Conservation (phyloP, 1,140 invertebrate genomes). For the Orchesella cincta region DNA sequence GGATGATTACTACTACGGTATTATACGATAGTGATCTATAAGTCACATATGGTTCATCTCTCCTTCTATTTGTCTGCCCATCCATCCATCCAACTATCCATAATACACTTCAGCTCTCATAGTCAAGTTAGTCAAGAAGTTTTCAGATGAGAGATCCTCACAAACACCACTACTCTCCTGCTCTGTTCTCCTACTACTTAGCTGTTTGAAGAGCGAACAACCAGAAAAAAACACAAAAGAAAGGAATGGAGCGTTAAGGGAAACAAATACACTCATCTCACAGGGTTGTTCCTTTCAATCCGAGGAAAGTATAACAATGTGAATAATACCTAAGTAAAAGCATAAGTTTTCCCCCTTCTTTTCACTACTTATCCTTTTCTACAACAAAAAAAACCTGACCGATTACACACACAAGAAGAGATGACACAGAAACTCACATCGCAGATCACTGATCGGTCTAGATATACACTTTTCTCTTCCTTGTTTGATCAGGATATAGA, state of each 20-base stretch:
- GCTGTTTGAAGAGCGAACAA: neutral
- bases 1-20: neutral
- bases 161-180: neutral
- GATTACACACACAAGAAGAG: slow-evolving; percentile 23
- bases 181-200: neutral
- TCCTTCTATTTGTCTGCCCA: neutral
- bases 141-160: neutral
- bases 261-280: slow-evolving; percentile 10
- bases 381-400: slow-evolving; percentile 12
- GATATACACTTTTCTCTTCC: neutral
- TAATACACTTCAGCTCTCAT: neutral
- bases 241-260: neutral
- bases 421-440: slow-evolving; percentile 11
- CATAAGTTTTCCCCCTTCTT: neutral
- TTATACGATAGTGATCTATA: neutral
- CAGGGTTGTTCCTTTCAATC: neutral
- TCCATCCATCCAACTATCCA: slow-evolving; percentile 11
- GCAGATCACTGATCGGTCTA: neutral
- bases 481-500: neutral
- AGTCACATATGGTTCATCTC: slow-evolving; percentile 13
- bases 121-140: slow-evolving; percentile 12
- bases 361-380: neutral
- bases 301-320: neutral
- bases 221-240: neutral
- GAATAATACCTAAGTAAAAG: neutral